Base-by-base conservation (phyloP, 2,113 vertebrate genomes). In the Odocoileus hemionus region DNA sequence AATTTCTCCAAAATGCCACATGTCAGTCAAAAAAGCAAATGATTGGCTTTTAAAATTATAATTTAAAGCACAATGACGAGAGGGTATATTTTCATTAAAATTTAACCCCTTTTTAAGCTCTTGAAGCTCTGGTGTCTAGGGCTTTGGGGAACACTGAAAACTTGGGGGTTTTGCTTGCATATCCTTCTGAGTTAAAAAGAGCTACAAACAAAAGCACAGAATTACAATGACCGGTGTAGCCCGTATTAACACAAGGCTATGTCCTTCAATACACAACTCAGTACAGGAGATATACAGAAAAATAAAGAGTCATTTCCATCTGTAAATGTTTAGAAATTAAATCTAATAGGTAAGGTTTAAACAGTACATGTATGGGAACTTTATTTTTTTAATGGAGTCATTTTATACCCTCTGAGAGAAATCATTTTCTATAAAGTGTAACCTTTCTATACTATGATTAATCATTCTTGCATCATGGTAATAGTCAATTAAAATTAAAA, bases 21-120 rank as follows among this genome's bases (percentile, higher is more conserved):
- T 98, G 98, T 98, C 99, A 99, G 98, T 99, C 98, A 99, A 97
- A 96, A 97, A 98, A 97, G 98, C 98, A 98, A 98, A 98, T 98
- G 98, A 99, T 99, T 98, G 86, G 98, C 98, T 99, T 98, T 98
- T 98, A 98, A 98, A 97, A 98, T 97, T 98, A 98, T 96, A 98
- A 97, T 98, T 97, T 97, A 95, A 98, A 97, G 92, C 94, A 87
- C 95, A 98, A 74, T 97, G 89, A 98, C 89, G 97, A 97, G 94
- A 96, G 95, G 86, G 80, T 97, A 94, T 96, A 92, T 97, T 98
- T 98, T 98, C 89, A 96, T 97, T 98, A 97, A 97, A 97, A 96
- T 97, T 98, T 98, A 98, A 97, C 95, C 95, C 96, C 67, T 86
- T 95, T 95, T 91, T 93, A 93, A 96, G 86, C 93, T 91, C 70